These are phyloP conservation scores for Dasypogon diadema DNA, from an alignment of 2,888 invertebrate species.

Conservation along the genomic window DNA sequence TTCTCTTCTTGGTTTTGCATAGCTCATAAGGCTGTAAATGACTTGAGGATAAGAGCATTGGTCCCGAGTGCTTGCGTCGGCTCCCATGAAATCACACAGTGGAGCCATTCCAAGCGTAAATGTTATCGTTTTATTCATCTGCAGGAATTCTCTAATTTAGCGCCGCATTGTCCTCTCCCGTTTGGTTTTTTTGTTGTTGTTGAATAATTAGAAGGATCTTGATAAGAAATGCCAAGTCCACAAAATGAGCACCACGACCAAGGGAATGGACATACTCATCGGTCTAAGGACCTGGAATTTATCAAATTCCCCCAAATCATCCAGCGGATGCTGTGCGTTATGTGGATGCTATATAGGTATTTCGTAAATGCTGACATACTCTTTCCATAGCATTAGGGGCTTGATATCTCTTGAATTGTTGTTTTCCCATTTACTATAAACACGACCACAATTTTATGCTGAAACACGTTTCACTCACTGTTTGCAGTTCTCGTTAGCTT, in stretches of 20 bases:
- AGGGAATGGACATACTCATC: not conserved
- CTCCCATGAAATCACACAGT: not conserved
- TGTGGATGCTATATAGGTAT: not conserved
- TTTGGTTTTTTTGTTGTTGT: constrained; percentile 1
- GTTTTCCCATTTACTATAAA: constrained; percentile 11
- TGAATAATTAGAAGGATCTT: constrained; percentile 17
- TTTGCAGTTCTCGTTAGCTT: constrained; percentile 52
- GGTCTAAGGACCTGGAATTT: not conserved
- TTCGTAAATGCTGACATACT: not conserved
- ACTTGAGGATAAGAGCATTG: constrained; percentile 20
- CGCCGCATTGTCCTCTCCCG: not conserved
- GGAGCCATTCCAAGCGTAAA: not conserved
- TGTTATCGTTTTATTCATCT: constrained; percentile 29
- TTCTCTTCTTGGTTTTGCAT: constrained; percentile 6
- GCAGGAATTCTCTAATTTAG: constrained; percentile 21
- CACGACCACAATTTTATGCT: constrained; percentile 42
- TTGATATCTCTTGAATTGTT: constrained; percentile 12
- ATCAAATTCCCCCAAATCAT: not conserved
- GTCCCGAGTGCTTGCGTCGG: not conserved
- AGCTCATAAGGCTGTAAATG: constrained; percentile 27
- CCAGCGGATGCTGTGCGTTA: not conserved
- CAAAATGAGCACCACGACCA: constrained; percentile 4
- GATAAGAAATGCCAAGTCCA: constrained; percentile 9
- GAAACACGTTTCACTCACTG: constrained; percentile 52
- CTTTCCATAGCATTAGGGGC: not conserved